Evolutionary conservation across 2,888 invertebrate species (phyloP).

Genomic region (Heliconius sara): DNA sequence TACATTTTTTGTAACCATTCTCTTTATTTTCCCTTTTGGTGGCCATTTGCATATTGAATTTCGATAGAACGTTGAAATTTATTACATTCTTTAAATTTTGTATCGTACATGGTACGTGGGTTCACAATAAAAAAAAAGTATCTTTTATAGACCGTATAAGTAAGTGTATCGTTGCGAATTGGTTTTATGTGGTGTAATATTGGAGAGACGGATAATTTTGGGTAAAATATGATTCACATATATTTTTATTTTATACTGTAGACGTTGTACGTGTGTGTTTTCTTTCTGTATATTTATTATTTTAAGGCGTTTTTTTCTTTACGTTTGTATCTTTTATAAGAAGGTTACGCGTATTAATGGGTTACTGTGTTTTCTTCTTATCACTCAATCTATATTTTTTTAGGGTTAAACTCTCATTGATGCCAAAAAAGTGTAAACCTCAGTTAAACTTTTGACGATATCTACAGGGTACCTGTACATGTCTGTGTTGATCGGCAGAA

Average conservation of each 20-base stretch:
- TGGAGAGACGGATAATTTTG: conserved; percentile 11
- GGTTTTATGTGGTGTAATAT: conserved; percentile 30
- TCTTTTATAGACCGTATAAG: conserved; percentile 31
- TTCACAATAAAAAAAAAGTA: conserved; percentile 55
- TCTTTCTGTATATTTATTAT: neutral
- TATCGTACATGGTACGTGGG: conserved; percentile 58
- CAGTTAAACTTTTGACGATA: no score
- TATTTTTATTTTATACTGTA: neutral
- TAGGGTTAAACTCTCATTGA: no score
- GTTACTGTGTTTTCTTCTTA: no score
- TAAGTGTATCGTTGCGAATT: conserved; percentile 18
- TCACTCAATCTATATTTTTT: no score
- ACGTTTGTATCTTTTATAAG: no score
- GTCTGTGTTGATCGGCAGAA: no score
- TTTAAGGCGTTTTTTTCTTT: no score
- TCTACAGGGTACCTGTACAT: no score
- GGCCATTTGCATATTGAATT: conserved; percentile 79
- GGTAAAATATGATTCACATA: conserved; percentile 4
- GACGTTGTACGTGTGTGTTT: neutral
- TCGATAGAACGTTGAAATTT: conserved; percentile 76
- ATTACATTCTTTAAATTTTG: conserved; percentile 63
- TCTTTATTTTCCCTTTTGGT: conserved; percentile 78
- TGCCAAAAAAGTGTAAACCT: no score
- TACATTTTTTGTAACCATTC: conserved; percentile 69
- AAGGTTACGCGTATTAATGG: no score